A percentile compares a stretch with the other conserved stretches of the same genome.
Evolutionary conservation across 2,888 invertebrate genomes (phyloP).

Genomic region (Willowsia nigromaculata): DNA sequence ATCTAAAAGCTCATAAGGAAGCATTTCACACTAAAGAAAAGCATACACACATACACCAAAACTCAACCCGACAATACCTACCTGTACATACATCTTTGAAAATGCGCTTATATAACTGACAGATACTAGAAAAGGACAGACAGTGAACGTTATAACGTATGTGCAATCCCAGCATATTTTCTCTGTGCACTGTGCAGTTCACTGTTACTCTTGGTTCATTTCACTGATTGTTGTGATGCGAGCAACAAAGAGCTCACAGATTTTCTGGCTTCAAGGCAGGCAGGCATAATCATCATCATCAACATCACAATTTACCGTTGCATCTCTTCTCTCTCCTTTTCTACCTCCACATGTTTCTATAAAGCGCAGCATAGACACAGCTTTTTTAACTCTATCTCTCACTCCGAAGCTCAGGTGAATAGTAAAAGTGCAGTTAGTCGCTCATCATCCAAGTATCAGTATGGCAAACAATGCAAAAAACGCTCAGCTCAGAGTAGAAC

Average conservation of each 20-base stretch:
- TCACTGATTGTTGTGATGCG: conserved; percentile 2
- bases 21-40: not conserved
- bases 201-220: conserved; percentile 37
- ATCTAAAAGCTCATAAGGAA: not conserved
- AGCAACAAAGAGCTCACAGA: not conserved
- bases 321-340: conserved; percentile 1
- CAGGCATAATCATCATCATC: conserved; percentile 1
- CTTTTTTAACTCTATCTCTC: not conserved
- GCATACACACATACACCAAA: not conserved
- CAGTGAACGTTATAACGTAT: conserved; percentile 8
- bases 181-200: conserved; percentile 15
- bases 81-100: no score
- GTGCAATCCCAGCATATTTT: not conserved
- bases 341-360: not conserved
- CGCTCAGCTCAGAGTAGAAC: not conserved
- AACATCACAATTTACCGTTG: conserved; percentile 29
- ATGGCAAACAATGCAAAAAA: conserved; percentile 9
- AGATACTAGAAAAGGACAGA: not conserved
- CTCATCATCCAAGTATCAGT: conserved; percentile 2
- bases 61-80: not conserved
- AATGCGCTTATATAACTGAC: not conserved
- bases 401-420: conserved; percentile 28
- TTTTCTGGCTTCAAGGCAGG: conserved; percentile 42
- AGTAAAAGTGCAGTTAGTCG: conserved; percentile 50
- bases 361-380: not conserved